These are phyloP conservation scores for Diadophis punctatus DNA, from an alignment of 2,113 vertebrate genomes.

Conservation along the genomic window DNA sequence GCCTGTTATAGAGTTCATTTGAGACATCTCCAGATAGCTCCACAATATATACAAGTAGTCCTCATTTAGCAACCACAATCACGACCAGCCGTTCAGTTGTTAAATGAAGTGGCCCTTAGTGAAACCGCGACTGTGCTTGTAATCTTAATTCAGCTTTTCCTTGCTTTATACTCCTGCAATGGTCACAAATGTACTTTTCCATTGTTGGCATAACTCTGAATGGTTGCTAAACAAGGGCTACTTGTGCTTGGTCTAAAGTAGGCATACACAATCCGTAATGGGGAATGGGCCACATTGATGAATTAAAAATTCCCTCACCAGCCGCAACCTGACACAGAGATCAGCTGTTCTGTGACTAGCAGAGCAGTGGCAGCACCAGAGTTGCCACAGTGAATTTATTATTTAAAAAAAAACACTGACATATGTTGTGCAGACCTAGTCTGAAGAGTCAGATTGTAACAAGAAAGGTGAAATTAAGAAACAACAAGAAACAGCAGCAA, in stretches of 20 bases:
- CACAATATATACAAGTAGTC: neutral
- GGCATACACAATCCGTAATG: neutral
- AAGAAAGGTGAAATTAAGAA: neutral
- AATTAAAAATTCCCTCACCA: neutral
- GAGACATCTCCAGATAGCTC: neutral
- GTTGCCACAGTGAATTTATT: neutral
- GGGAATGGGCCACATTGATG: neutral
- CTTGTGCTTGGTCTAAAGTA: neutral
- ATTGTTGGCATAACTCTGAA: neutral
- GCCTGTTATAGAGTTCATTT: neutral
- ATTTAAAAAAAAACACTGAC: neutral
- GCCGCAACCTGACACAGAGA: neutral
- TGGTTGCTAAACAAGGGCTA: neutral
- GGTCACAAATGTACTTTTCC: neutral
- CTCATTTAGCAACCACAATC: neutral
- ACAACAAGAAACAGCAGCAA: neutral
- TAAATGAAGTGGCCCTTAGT: neutral
- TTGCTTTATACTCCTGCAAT: neutral
- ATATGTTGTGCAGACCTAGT: neutral
- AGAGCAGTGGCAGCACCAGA: neutral
- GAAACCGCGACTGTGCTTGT: neutral
- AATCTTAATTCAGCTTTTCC: neutral
- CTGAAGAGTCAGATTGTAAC: neutral
- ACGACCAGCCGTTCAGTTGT: neutral
- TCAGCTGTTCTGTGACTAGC: neutral